Base-by-base conservation (phyloP, 2,888 invertebrate species). In the Yponomeuta evonymella region DNA sequence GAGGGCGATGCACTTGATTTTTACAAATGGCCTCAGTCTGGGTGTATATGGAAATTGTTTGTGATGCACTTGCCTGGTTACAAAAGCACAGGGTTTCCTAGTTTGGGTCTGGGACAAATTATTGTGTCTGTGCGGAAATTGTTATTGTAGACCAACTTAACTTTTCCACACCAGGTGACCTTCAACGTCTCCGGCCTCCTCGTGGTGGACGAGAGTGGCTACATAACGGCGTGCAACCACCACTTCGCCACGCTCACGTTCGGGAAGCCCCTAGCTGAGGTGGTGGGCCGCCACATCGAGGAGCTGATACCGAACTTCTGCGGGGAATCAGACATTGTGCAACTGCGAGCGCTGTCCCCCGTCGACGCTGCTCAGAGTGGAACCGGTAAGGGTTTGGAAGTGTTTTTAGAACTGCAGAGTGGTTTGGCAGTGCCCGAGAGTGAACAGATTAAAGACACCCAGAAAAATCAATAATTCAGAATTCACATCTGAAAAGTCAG, bases 161-260 rank as follows among this genome's bases (percentile, higher is more conserved):
- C 10, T 23, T 63, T 48, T 51, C 48, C 12, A 5, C 51, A 72
- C 74, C 75, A 94, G 94, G 94, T 94, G 23, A 93, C 93, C 66
- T 93, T 91, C 78, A 95, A 94, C 79, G 93, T 95, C 65, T 95
- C 94, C 79, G 95, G 95, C 3, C 84, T 95, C 30, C 87, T 95
- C 23, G 94, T 95, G 3, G 90, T 95, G 0, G 93, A 93, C 74
- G 94, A 94, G 12, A 84, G 90, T 72, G 95, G 95, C n/a, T 85
- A 90, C 2, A 94, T 95, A 74, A 93, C 94, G 4, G 94, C 93
- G 0, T 94, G 94, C 76, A 95, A 95, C 82, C 94, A 94, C 75
- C 94, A 95, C 83, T 95, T 95, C 78, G 93, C 94, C 0, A 93
- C 93, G 85, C 83, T 95, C 74, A 93, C 95, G 71, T 94, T 95